These are phyloP conservation scores for Lacerta agilis DNA, from an alignment of 2,797 vertebrate genomes.

Conservation along the genomic window DNA sequence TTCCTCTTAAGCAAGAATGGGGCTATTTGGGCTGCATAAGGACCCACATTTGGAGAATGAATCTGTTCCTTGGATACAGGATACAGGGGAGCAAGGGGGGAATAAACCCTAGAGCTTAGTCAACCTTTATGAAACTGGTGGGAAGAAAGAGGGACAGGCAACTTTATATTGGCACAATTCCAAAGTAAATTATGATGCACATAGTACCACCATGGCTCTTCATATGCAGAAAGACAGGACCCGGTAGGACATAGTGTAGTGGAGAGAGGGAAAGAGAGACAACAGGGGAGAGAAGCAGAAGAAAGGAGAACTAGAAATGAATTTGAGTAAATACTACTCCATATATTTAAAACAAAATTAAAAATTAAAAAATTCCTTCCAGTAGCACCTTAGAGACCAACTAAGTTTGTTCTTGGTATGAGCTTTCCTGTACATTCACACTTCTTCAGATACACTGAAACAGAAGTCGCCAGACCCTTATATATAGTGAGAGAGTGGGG, in stretches of 20 bases:
- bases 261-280: background rate
- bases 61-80: background rate
- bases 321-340: background rate
- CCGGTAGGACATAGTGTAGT: background rate
- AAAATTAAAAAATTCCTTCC: too few species aligned
- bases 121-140: background rate
- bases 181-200: background rate
- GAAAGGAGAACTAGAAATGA: background rate
- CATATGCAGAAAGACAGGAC: background rate
- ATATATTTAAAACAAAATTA: background rate
- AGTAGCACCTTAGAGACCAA: too few species aligned
- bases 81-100: too few species aligned
- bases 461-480: too few species aligned
- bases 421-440: too few species aligned
- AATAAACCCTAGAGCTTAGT: background rate
- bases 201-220: background rate
- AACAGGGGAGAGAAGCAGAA: background rate
- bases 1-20: background rate
- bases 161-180: background rate
- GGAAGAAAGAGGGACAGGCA: slow-evolving; percentile 23
- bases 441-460: too few species aligned
- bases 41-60: background rate
- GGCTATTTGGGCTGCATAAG: background rate
- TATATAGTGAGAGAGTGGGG: too few species aligned
- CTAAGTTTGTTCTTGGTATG: too few species aligned